Conservation (phyloP, 2,888 invertebrate species). For the Epistrophe grossulariae region DNA sequence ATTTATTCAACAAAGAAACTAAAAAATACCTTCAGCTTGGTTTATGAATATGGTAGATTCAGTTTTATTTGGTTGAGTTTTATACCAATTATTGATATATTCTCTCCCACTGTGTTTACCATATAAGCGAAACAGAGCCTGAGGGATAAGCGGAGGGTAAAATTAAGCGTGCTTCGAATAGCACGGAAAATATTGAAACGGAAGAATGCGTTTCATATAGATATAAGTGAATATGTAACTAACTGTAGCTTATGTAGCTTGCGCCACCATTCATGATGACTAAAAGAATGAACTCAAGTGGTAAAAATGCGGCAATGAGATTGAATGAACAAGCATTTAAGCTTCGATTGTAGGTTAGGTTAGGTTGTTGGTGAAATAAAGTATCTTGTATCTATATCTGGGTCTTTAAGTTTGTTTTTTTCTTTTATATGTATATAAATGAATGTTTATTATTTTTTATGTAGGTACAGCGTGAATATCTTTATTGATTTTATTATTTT, state of each 20-base stretch:
- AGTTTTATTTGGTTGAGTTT: neutral
- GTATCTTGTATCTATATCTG: neutral
- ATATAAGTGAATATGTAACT: conserved; percentile 33
- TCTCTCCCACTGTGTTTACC: neutral
- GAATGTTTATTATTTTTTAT: conserved; percentile 15
- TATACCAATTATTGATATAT: neutral
- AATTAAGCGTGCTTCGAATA: conserved; percentile 50
- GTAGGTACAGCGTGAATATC: neutral
- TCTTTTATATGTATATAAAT: neutral
- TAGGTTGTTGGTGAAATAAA: conserved; percentile 1
- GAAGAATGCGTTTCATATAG: conserved; percentile 72
- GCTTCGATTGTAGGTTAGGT: conserved; percentile 32
- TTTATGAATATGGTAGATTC: neutral
- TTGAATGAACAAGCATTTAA: conserved; percentile 49
- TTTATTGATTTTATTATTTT: conserved; percentile 51
- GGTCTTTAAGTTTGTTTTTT: neutral
- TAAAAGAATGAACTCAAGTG: conserved; percentile 58
- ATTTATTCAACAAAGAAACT: neutral
- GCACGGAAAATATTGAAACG: conserved; percentile 52
- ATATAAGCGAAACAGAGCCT: neutral
- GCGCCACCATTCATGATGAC: conserved; percentile 55
- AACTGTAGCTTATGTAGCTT: conserved; percentile 46
- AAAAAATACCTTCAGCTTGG: neutral
- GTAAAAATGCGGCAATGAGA: conserved; percentile 52
- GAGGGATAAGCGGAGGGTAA: neutral